Conservation (phyloP, 2,797 vertebrate genomes). For the Staurois parvus region DNA sequence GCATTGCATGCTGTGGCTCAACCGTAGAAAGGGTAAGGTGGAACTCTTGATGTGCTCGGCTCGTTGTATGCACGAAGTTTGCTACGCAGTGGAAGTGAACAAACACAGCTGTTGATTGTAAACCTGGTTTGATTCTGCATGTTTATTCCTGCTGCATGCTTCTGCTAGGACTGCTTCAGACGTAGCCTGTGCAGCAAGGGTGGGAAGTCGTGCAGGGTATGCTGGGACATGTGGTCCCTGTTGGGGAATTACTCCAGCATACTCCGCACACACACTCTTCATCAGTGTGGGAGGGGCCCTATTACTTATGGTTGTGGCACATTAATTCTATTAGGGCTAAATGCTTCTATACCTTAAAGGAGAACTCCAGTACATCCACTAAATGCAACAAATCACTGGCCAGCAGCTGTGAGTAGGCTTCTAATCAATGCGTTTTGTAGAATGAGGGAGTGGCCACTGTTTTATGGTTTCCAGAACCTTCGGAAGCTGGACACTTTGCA, state of each 20-base stretch:
- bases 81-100: neutral
- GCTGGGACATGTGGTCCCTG: no score
- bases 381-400: no score
- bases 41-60: constrained; percentile 67
- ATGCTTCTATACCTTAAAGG: no score
- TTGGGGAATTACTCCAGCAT: neutral
- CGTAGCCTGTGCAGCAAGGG: neutral
- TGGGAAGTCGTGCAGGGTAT: no score
- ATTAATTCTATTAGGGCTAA: no score
- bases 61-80: constrained; percentile 28
- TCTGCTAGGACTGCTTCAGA: neutral
- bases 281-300: neutral
- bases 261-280: neutral
- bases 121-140: neutral
- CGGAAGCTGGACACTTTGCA: no score
- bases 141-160: neutral
- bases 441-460: no score
- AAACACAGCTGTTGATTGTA: neutral
- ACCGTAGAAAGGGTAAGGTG: constrained; percentile 97
- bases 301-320: no score
- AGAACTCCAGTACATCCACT: no score
- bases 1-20: constrained; percentile 99
- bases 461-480: no score
- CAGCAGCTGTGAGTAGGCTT: no score
- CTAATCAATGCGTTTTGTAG: no score